Base-by-base conservation (phyloP, 2,797 vertebrate species). In the Sebastes minor region DNA sequence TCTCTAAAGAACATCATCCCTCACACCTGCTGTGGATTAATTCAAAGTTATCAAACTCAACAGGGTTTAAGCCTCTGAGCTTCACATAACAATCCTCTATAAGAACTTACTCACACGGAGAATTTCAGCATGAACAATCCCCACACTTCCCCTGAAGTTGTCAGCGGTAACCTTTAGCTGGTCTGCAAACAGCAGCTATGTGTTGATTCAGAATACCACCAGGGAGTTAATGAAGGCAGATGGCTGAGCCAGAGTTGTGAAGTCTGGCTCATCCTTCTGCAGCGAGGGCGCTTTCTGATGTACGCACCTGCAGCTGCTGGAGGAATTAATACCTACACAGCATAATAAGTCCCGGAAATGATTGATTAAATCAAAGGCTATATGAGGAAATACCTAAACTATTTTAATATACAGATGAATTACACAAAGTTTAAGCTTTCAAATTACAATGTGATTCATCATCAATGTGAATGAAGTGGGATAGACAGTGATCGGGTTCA, bases 181-280 rank as follows among this genome's bases (percentile, higher is more conserved):
- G 16, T 33, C 28, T 53, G 30, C 22, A 76, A 74, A 73, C 9
- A 72, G 62, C 56, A 42, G 28, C 53, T 35, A 22, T 38, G 53
- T 27, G 38, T 46, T 35, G n/a, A 74, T 65, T 49, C 5, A 57
- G 25, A 81, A 57, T 8, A 8, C 28, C 69, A 56, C 23, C 22
- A 32, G 64, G 12, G 63, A 53, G 20, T 60, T 74, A 23, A 70
- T 76, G 42, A 82, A 72, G 8, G 53, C 67, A 74, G 71, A 59
- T 57, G 72, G 63, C 46, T 56, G 33, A 70, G 60, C 27, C 13
- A 11, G 13, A 23, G 13, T 81, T 61, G 69, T 60, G 35, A 76
- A 70, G 61, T 38, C 23, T 55, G 32, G 32, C 67, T 42, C 32
- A 20, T 28, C 32, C 9, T 20, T 56, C 35, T 4, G 13, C 61